Evolutionary conservation across 2,797 vertebrate species (phyloP).

Genomic region (Macrochelys suwanniensis): DNA sequence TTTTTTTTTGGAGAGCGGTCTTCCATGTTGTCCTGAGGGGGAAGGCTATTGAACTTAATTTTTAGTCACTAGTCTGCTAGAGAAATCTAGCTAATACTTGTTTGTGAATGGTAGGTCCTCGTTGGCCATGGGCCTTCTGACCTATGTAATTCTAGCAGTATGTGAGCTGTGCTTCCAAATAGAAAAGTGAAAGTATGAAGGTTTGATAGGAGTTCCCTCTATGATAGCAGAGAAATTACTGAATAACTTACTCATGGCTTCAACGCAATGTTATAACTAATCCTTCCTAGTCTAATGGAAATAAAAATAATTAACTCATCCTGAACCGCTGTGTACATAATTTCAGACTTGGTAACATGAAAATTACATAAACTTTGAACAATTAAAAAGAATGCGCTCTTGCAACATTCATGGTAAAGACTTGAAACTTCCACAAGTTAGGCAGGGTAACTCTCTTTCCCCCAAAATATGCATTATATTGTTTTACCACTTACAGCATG

Average conservation of each 20-base stretch:
- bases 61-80: not conserved
- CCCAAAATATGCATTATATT: not conserved
- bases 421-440: constrained; percentile 35
- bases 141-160: not conserved
- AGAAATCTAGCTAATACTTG: not conserved
- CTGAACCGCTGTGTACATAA: not conserved
- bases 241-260: constrained; percentile 22
- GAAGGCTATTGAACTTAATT: not conserved
- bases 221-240: constrained; percentile 34
- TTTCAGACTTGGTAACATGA: not conserved
- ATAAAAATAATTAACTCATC: constrained; percentile 27
- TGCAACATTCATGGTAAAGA: not conserved
- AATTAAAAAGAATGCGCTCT: constrained; percentile 28
- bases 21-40: not conserved
- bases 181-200: not conserved
- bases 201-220: not conserved
- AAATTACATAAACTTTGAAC: not conserved
- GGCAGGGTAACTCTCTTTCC: not conserved
- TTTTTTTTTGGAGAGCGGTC: not conserved
- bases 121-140: not conserved
- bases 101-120: not conserved
- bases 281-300: constrained; percentile 36
- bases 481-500: not conserved
- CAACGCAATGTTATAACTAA: not conserved
- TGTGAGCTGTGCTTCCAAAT: not conserved